Evolutionary conservation across 2,797 vertebrate species (phyloP).

Genomic region (Erithacus rubecula): DNA sequence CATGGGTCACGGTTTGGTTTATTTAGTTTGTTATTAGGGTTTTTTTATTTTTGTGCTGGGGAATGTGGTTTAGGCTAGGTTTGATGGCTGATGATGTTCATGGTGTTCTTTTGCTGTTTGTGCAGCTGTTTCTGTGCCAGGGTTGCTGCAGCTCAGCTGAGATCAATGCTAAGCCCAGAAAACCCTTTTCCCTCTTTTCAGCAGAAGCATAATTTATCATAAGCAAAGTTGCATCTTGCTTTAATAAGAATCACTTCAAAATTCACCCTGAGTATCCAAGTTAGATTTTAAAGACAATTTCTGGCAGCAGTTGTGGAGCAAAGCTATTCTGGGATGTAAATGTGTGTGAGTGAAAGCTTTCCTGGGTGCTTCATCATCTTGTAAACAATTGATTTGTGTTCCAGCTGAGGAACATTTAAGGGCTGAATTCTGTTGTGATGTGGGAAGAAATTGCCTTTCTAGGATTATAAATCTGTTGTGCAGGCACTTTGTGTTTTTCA

Average conservation of each 20-base stretch:
- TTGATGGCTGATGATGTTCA: accelerated
- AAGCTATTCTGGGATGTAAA: neutral
- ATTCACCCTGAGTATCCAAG: neutral
- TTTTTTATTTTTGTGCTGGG: too few species aligned
- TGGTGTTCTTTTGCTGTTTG: neutral
- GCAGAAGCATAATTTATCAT: neutral
- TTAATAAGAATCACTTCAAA: neutral
- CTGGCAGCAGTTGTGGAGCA: neutral
- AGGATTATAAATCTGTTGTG: neutral
- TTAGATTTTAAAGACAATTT: neutral
- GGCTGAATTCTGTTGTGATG: neutral
- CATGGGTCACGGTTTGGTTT: too few species aligned
- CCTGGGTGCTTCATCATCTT: neutral
- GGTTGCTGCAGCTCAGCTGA: neutral
- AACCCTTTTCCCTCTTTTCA: neutral
- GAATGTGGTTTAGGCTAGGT: too few species aligned
- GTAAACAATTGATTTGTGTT: neutral
- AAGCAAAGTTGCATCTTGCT: neutral
- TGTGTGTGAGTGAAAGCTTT: neutral
- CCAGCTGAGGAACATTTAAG: neutral
- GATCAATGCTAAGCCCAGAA: neutral
- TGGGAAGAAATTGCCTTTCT: neutral
- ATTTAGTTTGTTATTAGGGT: too few species aligned
- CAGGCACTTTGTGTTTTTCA: neutral
- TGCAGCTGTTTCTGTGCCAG: neutral